Percentiles rank a stretch among this genome's conserved stretches.
Conservation (phyloP, 1,140 invertebrate genomes). For the Globodera rostochiensis region DNA sequence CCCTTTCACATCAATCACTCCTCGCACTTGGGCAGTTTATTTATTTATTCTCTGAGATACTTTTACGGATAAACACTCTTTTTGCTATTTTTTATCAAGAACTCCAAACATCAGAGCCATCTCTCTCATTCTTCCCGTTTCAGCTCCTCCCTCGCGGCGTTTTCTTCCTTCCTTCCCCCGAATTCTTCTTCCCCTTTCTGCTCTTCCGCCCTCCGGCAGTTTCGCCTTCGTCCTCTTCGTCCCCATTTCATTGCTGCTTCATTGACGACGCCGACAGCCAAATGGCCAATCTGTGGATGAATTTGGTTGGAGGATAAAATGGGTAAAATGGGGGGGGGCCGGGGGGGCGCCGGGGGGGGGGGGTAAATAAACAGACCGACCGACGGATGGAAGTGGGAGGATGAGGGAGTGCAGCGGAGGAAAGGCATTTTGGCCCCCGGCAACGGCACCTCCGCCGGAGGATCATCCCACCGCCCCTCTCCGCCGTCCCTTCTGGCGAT, state of each 20-base stretch:
- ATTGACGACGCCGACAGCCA: not conserved
- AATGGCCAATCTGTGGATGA: slow-evolving; percentile 5
- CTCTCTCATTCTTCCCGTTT: not conserved
- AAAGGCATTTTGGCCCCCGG: not conserved
- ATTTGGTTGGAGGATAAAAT: not conserved
- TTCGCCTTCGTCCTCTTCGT: not conserved
- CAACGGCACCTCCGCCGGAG: not conserved
- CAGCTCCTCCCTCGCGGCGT: not conserved
- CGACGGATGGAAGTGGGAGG: not conserved
- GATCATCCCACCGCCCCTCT: not conserved
- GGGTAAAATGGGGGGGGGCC: not conserved
- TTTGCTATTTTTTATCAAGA: not conserved
- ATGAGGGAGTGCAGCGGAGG: not conserved
- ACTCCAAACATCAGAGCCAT: not conserved
- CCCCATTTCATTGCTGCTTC: not conserved
- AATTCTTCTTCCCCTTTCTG: not conserved
- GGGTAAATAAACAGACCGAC: not conserved
- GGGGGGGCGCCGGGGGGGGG: not conserved
- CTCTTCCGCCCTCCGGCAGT: not conserved
- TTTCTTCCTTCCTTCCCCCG: slow-evolving; percentile 8
- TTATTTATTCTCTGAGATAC: not conserved
- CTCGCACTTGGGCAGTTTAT: not conserved
- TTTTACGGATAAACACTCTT: slow-evolving; percentile 8
- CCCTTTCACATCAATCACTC: not conserved
- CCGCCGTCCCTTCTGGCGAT: not conserved